Evolutionary conservation across 2,797 vertebrate genomes (phyloP).

Genomic region (Takifugu ocellatus): DNA sequence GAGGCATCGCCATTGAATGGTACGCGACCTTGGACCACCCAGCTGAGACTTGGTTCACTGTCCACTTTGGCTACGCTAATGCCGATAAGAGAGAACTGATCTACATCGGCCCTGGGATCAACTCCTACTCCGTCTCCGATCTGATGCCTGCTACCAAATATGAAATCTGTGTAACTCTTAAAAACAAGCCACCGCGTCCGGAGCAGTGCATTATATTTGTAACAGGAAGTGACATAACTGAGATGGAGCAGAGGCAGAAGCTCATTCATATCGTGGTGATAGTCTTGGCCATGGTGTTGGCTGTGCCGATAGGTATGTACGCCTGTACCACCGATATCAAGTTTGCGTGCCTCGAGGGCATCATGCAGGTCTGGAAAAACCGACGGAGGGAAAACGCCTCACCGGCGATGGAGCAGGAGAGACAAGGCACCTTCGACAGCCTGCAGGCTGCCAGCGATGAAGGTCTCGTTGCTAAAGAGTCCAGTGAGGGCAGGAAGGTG

Average conservation of each 20-base stretch:
- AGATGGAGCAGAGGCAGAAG: conserved; percentile 84
- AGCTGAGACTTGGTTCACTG: conserved; percentile 83
- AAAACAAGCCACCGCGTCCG: conserved; percentile 71
- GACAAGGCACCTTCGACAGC: conserved; percentile 81
- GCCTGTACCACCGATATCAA: conserved; percentile 83
- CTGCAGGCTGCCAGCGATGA: conserved; percentile 80
- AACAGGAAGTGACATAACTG: conserved; percentile 83
- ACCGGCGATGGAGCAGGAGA: conserved; percentile 46
- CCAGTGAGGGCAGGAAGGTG: conserved; percentile 64
- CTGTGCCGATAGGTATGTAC: conserved; percentile 84
- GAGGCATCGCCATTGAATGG: conserved; percentile 87
- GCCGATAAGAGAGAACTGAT: conserved; percentile 75
- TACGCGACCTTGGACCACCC: conserved; percentile 70
- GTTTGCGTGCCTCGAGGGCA: conserved; percentile 73
- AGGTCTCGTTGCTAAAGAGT: conserved; percentile 72
- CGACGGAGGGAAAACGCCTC: conserved; percentile 46
- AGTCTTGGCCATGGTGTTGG: conserved; percentile 85
- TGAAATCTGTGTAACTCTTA: conserved; percentile 85
- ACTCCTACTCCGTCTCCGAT: conserved; percentile 81
- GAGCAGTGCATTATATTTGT: conserved; percentile 88
- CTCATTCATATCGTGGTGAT: conserved; percentile 89
- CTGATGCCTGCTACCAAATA: conserved; percentile 87
- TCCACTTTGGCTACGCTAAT: conserved; percentile 79
- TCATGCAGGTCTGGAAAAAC: conserved; percentile 62
- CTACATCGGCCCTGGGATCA: conserved; percentile 85